Conservation (phyloP, 2,113 vertebrate species). For the Festucalex cinctus region DNA sequence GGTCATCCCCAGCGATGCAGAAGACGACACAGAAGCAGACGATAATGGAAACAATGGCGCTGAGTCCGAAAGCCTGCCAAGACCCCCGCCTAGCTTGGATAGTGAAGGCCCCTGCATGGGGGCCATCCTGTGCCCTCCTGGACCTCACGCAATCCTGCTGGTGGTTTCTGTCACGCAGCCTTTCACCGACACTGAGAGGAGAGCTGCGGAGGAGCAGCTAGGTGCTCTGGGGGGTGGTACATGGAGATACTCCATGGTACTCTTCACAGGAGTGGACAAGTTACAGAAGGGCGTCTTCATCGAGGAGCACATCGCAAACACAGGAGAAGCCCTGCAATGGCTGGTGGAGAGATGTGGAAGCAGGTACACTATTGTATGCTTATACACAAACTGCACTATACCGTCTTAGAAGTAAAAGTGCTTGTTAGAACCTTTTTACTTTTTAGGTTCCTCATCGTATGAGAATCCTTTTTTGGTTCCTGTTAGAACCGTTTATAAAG, state of each 20-base stretch:
- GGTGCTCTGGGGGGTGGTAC: constrained; percentile 65
- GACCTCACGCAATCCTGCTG: constrained; percentile 70
- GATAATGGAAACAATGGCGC: constrained; percentile 32
- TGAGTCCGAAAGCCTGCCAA: constrained; percentile 34
- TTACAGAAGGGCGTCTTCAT: constrained; percentile 64
- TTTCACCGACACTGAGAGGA: constrained; percentile 63
- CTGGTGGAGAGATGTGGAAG: constrained; percentile 73
- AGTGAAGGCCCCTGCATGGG: constrained; percentile 69
- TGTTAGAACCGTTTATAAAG: too few species aligned
- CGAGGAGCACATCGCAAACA: constrained; percentile 71
- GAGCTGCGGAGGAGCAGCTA: constrained; percentile 64
- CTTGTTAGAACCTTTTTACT: too few species aligned
- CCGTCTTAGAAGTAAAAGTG: too few species aligned
- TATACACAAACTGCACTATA: too few species aligned
- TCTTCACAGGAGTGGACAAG: constrained; percentile 70
- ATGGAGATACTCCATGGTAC: constrained; percentile 73
- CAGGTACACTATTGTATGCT: constrained; percentile 47
- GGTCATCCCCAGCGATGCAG: constrained; percentile 32
- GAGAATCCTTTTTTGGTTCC: too few species aligned
- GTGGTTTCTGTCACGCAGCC: constrained; percentile 66
- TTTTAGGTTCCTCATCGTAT: too few species aligned
- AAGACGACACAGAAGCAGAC: constrained; percentile 16
- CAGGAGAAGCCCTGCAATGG: constrained; percentile 69
- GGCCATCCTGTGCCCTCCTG: constrained; percentile 69
- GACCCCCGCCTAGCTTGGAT: constrained; percentile 49